Evolutionary conservation across 2,113 vertebrate genomes (phyloP).

Genomic region (Puma concolor): DNA sequence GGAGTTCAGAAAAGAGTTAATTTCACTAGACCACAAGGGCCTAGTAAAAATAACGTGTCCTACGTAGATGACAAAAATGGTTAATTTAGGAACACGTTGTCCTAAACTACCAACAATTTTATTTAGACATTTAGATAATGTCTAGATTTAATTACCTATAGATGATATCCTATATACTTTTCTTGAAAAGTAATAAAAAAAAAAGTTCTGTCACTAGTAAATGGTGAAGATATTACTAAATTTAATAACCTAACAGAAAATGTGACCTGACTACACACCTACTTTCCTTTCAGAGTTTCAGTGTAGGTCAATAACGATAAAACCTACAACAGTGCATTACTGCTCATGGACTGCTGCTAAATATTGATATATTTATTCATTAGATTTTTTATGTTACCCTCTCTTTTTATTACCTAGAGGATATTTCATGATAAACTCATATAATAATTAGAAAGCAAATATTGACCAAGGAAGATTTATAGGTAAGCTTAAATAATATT

Average conservation of each 20-base stretch:
- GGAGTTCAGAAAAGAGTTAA: neutral
- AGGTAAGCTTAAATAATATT: neutral
- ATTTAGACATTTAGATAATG: neutral
- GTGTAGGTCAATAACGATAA: conserved; percentile 25
- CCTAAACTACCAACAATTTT: conserved; percentile 16
- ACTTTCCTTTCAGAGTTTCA: neutral
- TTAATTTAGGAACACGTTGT: neutral
- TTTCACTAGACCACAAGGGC: neutral
- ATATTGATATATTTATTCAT: conserved; percentile 52
- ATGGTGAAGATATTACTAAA: neutral
- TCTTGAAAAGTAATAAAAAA: neutral
- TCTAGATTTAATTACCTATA: neutral
- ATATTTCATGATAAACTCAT: conserved; percentile 6
- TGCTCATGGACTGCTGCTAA: neutral
- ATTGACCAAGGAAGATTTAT: neutral
- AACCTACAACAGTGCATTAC: neutral
- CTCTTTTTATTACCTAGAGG: neutral
- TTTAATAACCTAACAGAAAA: neutral
- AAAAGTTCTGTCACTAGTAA: neutral
- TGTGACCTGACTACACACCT: neutral
- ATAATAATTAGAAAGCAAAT: conserved; percentile 48
- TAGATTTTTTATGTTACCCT: conserved; percentile 20
- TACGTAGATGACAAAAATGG: neutral
- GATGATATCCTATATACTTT: neutral
- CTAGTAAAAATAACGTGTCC: neutral